These are phyloP conservation scores for Acipenser ruthenus DNA, from an alignment of 2,797 vertebrate genomes.

Conservation along the genomic window DNA sequence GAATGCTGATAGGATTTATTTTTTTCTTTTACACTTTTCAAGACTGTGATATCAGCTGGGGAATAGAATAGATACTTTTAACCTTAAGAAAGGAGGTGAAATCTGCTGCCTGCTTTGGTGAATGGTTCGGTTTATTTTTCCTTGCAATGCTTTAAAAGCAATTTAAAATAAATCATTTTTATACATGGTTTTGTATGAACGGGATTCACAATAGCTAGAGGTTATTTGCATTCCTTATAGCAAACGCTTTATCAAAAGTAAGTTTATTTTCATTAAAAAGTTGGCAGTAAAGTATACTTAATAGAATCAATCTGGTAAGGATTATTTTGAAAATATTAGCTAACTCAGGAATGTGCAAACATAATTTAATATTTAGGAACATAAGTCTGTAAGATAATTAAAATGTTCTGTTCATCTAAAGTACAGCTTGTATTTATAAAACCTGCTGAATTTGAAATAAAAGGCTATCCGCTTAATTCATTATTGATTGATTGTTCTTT, in stretches of 20 bases:
- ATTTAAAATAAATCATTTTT: constrained; percentile 5
- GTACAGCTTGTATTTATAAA: background rate
- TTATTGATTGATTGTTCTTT: background rate
- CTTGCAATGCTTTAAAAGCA: background rate
- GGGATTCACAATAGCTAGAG: constrained; percentile 5
- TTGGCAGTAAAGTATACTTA: constrained; percentile 7
- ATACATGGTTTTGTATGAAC: constrained; percentile 10
- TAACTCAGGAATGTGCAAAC: constrained; percentile 4
- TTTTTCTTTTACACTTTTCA: background rate
- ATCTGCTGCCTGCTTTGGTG: background rate
- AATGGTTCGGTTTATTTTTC: background rate
- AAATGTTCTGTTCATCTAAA: background rate
- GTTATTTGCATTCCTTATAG: constrained; percentile 16
- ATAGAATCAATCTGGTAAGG: constrained; percentile 11
- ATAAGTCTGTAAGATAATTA: background rate
- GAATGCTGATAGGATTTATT: too few relatives aligned
- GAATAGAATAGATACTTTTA: background rate
- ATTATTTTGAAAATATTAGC: constrained; percentile 13
- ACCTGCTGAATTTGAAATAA: background rate
- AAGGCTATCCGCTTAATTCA: too few relatives aligned
- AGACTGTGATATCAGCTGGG: background rate
- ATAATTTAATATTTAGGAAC: background rate
- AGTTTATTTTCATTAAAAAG: constrained; percentile 12
- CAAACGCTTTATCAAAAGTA: constrained; percentile 11
- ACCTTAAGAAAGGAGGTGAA: background rate